Percentiles rank a stretch among this genome's conserved stretches.
phyloP scores from a whole-genome alignment of 2,888 invertebrate species.

The Eugnorisma glareosa region DNA sequence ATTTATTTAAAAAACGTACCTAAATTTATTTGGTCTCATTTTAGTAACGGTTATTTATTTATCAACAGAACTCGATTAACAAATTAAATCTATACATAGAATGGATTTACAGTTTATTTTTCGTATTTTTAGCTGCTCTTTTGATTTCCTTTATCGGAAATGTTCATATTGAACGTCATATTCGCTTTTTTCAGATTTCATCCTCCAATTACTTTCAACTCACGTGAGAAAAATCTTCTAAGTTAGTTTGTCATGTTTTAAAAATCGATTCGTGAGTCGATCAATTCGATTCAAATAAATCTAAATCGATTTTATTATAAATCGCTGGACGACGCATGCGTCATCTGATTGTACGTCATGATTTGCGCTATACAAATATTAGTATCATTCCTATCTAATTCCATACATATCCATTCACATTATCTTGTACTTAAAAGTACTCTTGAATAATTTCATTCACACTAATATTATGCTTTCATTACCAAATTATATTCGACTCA shows the following conservation, averaged over 20 bases:
- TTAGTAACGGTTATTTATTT: conserved; percentile 86
- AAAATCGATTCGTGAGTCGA: conserved; percentile 36
- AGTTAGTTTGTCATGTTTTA: conserved; percentile 21
- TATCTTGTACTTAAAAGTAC: conserved; percentile 34
- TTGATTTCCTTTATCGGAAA: conserved; percentile 10
- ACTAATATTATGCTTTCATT: conserved; percentile 42
- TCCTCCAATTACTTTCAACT: conserved; percentile 35
- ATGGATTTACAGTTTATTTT: conserved; percentile 58
- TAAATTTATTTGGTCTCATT: conserved; percentile 90
- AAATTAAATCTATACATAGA: conserved; percentile 67
- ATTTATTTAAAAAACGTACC: conserved; percentile 81
- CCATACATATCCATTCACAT: conserved; percentile 45
- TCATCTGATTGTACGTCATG: conserved; percentile 53
- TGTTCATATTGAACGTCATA: conserved; percentile 22
- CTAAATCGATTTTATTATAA: conserved; percentile 30
- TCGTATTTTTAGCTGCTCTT: conserved; percentile 25
- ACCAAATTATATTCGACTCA: conserved; percentile 15
- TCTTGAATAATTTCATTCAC: conserved; percentile 8
- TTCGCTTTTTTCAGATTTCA: conserved; percentile 29
- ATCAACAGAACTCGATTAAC: conserved; percentile 77
- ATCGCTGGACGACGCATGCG: conserved; percentile 10
- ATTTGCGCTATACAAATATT: conserved; percentile 64
- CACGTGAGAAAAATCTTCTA: conserved; percentile 16
- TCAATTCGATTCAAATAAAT: conserved; percentile 38
- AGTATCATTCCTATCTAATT: conserved; percentile 67